phyloP scores from a whole-genome alignment of 2,888 invertebrate genomes.

The Dicranocentrus wangi region DNA sequence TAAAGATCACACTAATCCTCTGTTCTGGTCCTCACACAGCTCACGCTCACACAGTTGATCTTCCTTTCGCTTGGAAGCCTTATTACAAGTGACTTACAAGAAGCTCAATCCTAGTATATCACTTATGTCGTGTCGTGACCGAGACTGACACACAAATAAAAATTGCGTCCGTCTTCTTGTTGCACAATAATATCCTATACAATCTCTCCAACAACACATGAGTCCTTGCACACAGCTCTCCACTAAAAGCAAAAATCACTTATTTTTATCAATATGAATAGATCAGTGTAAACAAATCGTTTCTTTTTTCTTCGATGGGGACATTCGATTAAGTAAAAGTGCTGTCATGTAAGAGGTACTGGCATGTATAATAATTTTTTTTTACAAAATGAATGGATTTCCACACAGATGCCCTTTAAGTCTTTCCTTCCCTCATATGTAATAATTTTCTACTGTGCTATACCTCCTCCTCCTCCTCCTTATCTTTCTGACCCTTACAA shows the following conservation, averaged over 20 bases:
- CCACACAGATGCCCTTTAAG: not conserved
- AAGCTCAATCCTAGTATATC: no score
- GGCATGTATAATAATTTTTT: not conserved
- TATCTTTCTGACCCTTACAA: constrained; percentile 60
- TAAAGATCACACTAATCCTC: no score
- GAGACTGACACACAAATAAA: no score
- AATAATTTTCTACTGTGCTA: constrained; percentile 1
- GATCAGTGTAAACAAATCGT: constrained; percentile 46
- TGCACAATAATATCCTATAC: no score
- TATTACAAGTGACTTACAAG: no score
- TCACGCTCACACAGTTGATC: no score
- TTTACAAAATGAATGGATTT: constrained; percentile 7
- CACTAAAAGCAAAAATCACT: constrained; percentile 5
- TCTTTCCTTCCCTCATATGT: not conserved
- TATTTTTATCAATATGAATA: not conserved
- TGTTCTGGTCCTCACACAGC: no score
- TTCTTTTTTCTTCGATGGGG: constrained; percentile 51
- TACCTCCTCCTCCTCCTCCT: constrained; percentile 10
- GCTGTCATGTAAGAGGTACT: not conserved
- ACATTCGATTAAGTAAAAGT: constrained; percentile 29
- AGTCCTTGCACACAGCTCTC: not conserved
- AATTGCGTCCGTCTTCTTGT: no score
- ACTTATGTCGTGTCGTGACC: no score
- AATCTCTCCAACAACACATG: not conserved
- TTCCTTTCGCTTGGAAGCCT: no score